Evolutionary conservation across 2,797 vertebrate genomes (phyloP).

Genomic region (Pseudochirops cupreus): DNA sequence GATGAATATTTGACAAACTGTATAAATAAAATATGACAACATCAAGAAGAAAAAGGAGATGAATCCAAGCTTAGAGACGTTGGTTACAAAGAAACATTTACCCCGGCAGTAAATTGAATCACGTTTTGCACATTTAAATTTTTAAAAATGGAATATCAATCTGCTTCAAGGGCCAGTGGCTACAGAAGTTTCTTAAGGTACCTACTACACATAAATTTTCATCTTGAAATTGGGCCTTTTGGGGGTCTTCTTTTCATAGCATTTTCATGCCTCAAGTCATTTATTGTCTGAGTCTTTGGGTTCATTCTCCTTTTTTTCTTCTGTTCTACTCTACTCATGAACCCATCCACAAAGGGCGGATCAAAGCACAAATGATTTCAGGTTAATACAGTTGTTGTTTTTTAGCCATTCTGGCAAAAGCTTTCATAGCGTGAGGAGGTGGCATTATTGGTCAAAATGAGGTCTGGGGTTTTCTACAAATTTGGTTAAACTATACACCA

Average conservation of each 20-base stretch:
- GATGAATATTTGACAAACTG: slow-evolving; percentile 45
- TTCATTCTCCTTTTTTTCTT: neutral
- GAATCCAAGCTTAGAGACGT: slow-evolving; percentile 13
- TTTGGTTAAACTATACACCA: neutral
- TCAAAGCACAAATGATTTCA: neutral
- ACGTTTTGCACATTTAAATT: slow-evolving; percentile 25
- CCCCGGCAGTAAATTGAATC: slow-evolving; percentile 22
- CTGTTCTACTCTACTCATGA: neutral
- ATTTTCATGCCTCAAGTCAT: neutral
- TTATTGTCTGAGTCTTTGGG: neutral
- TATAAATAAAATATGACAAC: slow-evolving; percentile 18
- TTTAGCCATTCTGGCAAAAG: neutral
- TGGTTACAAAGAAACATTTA: slow-evolving; percentile 65
- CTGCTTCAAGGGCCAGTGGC: slow-evolving; percentile 48
- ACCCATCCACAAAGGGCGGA: neutral
- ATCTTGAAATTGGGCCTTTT: slow-evolving; percentile 10
- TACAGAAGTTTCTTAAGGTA: slow-evolving; percentile 48
- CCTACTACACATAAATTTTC: neutral
- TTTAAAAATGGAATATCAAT: neutral
- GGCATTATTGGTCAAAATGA: neutral
- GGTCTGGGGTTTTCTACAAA: neutral
- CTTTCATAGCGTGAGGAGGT: neutral
- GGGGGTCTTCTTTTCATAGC: slow-evolving; percentile 17
- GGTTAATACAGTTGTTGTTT: neutral
- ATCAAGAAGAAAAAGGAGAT: slow-evolving; percentile 51